These are phyloP conservation scores for Bradypodion ventrale DNA, from an alignment of 2,797 vertebrate species.

Conservation along the genomic window DNA sequence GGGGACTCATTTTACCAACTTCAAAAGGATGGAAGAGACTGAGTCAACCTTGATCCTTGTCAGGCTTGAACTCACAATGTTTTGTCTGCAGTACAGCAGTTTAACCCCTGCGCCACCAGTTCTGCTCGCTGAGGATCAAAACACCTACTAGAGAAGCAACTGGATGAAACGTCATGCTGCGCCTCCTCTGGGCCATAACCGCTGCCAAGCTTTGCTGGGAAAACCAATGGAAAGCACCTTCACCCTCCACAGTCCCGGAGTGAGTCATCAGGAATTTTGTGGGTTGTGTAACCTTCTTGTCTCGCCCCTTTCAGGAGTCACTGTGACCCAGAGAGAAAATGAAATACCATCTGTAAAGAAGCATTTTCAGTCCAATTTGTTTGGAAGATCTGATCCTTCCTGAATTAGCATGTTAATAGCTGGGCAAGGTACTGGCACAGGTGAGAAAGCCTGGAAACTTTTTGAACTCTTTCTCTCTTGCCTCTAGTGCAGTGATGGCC, in stretches of 20 bases:
- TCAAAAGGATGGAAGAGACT: too few relatives aligned
- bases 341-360: slow-evolving; percentile 18
- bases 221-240: background rate
- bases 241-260: background rate
- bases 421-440: slow-evolving; percentile 26
- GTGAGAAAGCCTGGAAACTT: slow-evolving; percentile 32
- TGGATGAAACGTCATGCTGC: too few relatives aligned
- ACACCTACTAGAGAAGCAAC: too few relatives aligned
- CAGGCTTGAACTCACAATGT: too few relatives aligned
- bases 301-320: background rate
- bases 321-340: background rate
- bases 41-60: too few relatives aligned
- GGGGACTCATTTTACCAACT: too few relatives aligned
- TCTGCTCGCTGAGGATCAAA: too few relatives aligned
- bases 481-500: too few relatives aligned
- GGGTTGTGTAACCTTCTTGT: background rate
- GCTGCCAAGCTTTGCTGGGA: too few relatives aligned
- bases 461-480: slow-evolving; percentile 24
- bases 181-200: too few relatives aligned
- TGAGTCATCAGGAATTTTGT: background rate
- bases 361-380: background rate
- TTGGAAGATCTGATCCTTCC: background rate
- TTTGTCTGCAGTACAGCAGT: too few relatives aligned
- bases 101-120: too few relatives aligned
- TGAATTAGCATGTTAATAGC: slow-evolving; percentile 35